phyloP scores from a whole-genome alignment of 2,113 vertebrate genomes.

The Terrapene triunguis region DNA sequence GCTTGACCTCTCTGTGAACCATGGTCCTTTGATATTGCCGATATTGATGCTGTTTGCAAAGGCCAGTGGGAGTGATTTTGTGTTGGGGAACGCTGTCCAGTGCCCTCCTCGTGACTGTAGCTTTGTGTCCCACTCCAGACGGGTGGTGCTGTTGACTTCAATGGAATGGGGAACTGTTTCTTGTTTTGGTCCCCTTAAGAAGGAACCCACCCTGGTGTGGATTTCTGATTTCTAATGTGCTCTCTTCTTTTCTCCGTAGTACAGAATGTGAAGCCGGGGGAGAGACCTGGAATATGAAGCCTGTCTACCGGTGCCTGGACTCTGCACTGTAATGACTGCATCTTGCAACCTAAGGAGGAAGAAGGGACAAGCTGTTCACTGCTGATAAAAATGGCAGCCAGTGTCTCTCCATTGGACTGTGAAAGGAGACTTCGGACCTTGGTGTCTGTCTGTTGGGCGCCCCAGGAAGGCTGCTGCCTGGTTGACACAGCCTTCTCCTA shows the following conservation, averaged over 20 bases:
- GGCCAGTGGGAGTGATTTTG: background rate
- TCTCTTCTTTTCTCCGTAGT: background rate
- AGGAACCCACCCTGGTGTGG: background rate
- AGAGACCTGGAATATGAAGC: background rate
- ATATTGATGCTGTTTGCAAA: background rate
- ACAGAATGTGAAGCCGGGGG: slow-evolving; percentile 23
- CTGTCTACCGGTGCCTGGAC: background rate
- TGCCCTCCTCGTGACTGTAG: rapidly evolving
- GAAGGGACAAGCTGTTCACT: background rate
- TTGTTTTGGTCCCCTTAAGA: background rate
- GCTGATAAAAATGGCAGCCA: slow-evolving; percentile 50
- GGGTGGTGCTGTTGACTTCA: background rate
- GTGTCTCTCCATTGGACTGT: background rate
- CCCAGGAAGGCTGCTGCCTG: background rate
- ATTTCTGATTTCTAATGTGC: background rate
- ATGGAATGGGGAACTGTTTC: rapidly evolving
- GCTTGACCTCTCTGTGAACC: background rate
- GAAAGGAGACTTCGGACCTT: background rate
- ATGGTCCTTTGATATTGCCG: background rate
- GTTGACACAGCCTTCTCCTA: background rate
- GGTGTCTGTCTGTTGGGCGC: background rate
- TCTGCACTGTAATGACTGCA: rapidly evolving
- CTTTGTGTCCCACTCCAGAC: background rate
- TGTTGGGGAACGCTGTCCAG: background rate
- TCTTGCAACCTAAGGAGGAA: background rate